Percentiles rank a stretch among this genome's conserved stretches.
phyloP scores from a whole-genome alignment of 2,797 vertebrate genomes.

The Pelochelys cantorii region DNA sequence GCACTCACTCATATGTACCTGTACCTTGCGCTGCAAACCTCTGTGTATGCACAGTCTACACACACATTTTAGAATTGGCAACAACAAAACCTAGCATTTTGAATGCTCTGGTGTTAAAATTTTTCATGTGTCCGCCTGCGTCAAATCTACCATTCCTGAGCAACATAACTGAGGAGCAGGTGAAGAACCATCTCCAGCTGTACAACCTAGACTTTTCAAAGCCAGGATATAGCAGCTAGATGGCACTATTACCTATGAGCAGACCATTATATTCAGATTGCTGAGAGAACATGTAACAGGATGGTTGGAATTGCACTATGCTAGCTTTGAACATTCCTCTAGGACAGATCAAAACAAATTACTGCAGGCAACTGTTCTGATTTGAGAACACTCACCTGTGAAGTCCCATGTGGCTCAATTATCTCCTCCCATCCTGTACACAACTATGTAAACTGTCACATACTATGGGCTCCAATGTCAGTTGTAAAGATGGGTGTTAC shows the following conservation, averaged over 20 bases:
- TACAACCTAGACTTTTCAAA: not conserved
- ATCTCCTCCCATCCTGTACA: not conserved
- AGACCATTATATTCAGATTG: not conserved
- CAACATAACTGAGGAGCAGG: not conserved
- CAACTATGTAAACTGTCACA: not conserved
- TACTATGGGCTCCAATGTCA: not conserved
- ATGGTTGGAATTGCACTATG: not conserved
- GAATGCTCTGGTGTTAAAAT: not conserved
- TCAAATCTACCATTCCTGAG: not conserved
- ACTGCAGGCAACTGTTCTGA: conserved; percentile 11
- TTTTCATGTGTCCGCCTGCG: not conserved
- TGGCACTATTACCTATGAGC: not conserved
- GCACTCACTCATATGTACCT: not conserved
- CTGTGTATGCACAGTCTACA: not conserved
- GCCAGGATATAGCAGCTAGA: not conserved
- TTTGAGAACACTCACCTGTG: conserved; percentile 36
- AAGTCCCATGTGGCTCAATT: not conserved
- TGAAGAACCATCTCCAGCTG: not conserved
- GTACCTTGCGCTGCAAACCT: not conserved
- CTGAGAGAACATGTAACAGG: not conserved
- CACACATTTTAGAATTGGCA: not conserved
- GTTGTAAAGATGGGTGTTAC: too few relatives aligned
- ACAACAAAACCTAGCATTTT: not conserved
- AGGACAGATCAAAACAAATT: not conserved
- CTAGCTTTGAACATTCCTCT: conserved; percentile 31